Conservation (phyloP, 2,888 invertebrate genomes). For the Zootermopsis nevadensis region DNA sequence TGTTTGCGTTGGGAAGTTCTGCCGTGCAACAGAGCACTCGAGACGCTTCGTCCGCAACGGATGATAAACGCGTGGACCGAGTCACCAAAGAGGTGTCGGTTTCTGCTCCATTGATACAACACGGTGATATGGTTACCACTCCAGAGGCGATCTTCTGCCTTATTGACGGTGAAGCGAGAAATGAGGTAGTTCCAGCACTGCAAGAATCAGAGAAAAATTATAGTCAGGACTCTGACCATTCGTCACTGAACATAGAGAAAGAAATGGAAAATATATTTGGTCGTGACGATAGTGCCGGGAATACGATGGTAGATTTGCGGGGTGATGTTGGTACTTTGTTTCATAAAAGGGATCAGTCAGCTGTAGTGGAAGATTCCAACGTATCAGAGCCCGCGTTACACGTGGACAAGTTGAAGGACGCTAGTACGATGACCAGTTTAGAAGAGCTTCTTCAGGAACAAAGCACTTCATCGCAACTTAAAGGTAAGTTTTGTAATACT, state of each 20-base stretch:
- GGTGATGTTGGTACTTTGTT: background rate
- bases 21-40: background rate
- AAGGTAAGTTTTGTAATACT: background rate
- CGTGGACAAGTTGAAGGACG: background rate
- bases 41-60: background rate
- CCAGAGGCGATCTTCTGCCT: slow-evolving; percentile 41
- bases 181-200: slow-evolving; percentile 35
- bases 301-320: background rate
- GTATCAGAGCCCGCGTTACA: background rate
- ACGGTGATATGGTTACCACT: slow-evolving; percentile 14
- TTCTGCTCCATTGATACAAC: slow-evolving; percentile 20
- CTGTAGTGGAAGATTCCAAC: background rate
- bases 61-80: background rate
- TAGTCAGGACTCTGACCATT: background rate
- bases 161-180: slow-evolving; percentile 43
- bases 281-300: background rate
- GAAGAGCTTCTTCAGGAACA: background rate
- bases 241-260: background rate
- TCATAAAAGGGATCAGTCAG: background rate
- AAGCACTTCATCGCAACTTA: background rate
- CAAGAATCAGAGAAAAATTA: background rate
- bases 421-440: background rate
- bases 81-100: background rate
- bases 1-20: background rate
- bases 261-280: background rate